Percentiles rank a stretch among this genome's conserved stretches.
Evolutionary conservation across 2,888 invertebrate genomes (phyloP).

Genomic region (Drosophila algonquin): DNA sequence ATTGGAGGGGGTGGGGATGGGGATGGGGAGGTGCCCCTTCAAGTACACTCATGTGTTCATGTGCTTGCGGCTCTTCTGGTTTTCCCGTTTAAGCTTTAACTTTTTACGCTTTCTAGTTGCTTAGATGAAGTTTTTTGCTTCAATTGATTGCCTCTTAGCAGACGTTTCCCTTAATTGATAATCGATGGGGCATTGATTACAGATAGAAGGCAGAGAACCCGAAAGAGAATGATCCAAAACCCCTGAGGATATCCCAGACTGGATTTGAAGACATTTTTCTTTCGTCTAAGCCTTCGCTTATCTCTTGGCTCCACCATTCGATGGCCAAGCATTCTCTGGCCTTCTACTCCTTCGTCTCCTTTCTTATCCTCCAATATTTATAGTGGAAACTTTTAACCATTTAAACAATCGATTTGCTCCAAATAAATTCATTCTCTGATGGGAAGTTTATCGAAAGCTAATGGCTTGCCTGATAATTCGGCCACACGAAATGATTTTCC

Average conservation of each 20-base stretch:
- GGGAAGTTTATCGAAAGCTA: slow-evolving; percentile 59
- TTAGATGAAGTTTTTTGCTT: not conserved
- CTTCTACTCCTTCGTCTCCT: not conserved
- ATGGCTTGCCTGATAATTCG: slow-evolving; percentile 65
- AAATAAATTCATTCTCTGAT: slow-evolving; percentile 9
- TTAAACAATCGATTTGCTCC: slow-evolving; percentile 32
- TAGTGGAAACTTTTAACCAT: slow-evolving; percentile 22
- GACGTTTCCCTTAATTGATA: slow-evolving; percentile 20
- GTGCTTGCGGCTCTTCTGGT: slow-evolving; percentile 9
- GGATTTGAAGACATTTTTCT: too few species aligned
- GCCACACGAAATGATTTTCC: slow-evolving; percentile 21
- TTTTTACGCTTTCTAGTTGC: not conserved
- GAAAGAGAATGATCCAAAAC: not conserved
- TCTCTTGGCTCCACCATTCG: not conserved
- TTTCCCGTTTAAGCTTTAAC: not conserved
- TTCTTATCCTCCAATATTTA: not conserved
- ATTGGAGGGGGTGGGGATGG: not conserved
- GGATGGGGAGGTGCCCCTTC: not conserved
- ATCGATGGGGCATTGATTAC: slow-evolving; percentile 18
- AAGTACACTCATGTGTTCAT: slow-evolving; percentile 27
- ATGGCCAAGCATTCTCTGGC: too few species aligned
- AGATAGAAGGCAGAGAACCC: not conserved
- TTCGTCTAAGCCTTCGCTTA: not conserved
- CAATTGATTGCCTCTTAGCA: not conserved
- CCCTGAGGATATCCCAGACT: not conserved